Evolutionary conservation across 2,113 vertebrate species (phyloP).

Genomic region (Tragulus kanchil): DNA sequence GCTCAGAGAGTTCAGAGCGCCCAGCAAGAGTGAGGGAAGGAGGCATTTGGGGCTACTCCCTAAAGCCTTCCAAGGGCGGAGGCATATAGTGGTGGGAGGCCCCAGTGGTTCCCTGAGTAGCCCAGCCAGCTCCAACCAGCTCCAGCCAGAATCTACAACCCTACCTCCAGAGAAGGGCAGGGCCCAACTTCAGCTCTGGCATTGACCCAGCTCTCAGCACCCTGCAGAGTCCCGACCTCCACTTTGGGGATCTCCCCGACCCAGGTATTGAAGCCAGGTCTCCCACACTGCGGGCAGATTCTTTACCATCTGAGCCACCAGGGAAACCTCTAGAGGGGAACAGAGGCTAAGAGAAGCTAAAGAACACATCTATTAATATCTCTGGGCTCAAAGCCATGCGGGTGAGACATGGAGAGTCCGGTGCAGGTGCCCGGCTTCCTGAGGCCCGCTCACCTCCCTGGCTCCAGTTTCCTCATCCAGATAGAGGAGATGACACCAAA

Average conservation of each 20-base stretch:
- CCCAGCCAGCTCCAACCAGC: not conserved
- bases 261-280: not conserved
- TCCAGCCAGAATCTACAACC: not conserved
- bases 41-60: not conserved
- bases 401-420: not conserved
- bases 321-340: not conserved
- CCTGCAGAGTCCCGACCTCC: not conserved
- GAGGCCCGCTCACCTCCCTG: not conserved
- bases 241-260: not conserved
- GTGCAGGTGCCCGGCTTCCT: not conserved
- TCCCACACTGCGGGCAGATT: not conserved
- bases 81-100: rapidly evolving
- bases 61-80: not conserved
- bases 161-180: not conserved
- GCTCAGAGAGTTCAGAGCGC: not conserved
- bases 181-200: not conserved
- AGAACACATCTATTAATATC: not conserved
- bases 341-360: not conserved
- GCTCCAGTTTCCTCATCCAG: not conserved
- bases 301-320: not conserved
- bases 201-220: not conserved
- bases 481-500: not conserved
- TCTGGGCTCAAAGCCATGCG: not conserved
- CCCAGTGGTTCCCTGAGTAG: not conserved
- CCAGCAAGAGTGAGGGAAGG: not conserved